These are phyloP conservation scores for Drosophila orosa DNA, from an alignment of 1,140 invertebrate species.

Conservation along the genomic window DNA sequence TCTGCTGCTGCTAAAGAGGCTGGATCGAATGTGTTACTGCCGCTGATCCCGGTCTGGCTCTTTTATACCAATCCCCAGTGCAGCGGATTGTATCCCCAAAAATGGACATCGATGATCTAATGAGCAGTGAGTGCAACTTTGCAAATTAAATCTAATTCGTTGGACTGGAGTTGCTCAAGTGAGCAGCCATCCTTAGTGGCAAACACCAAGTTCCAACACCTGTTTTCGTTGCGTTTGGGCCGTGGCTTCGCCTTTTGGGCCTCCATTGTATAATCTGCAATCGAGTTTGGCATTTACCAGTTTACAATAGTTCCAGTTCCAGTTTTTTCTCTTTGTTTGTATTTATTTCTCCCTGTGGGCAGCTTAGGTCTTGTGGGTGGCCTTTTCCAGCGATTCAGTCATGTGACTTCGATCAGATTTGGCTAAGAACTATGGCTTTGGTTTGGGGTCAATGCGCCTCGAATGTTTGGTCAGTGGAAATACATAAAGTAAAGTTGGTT, in stretches of 20 bases:
- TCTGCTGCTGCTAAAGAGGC: slow-evolving; percentile 15
- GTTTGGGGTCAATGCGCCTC: slow-evolving; percentile 30
- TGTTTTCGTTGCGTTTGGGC: slow-evolving; percentile 38
- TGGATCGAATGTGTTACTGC: slow-evolving; percentile 42
- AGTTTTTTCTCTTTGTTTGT: neutral
- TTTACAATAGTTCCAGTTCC: slow-evolving; percentile 45
- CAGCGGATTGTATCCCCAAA: slow-evolving; percentile 31
- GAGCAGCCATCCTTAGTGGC: slow-evolving; percentile 40
- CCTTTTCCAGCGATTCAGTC: slow-evolving; percentile 25
- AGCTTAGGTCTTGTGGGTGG: slow-evolving; percentile 37
- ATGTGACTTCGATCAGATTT: slow-evolving; percentile 21
- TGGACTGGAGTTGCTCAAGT: slow-evolving; percentile 18
- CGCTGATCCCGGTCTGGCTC: slow-evolving; percentile 6
- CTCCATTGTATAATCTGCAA: slow-evolving; percentile 50
- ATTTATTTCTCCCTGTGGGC: slow-evolving; percentile 21
- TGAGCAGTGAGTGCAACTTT: slow-evolving; percentile 22
- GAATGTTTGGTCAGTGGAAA: neutral
- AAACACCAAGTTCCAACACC: slow-evolving; percentile 46
- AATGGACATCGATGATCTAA: slow-evolving; percentile 67
- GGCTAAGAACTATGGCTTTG: slow-evolving; percentile 13
- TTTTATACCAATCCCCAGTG: slow-evolving; percentile 57
- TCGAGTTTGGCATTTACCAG: slow-evolving; percentile 55
- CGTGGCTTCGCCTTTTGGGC: slow-evolving; percentile 46
- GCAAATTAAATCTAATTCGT: slow-evolving; percentile 26
- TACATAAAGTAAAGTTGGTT: neutral